Evolutionary conservation across 2,797 vertebrate genomes (phyloP).

Genomic region (Picus viridis): DNA sequence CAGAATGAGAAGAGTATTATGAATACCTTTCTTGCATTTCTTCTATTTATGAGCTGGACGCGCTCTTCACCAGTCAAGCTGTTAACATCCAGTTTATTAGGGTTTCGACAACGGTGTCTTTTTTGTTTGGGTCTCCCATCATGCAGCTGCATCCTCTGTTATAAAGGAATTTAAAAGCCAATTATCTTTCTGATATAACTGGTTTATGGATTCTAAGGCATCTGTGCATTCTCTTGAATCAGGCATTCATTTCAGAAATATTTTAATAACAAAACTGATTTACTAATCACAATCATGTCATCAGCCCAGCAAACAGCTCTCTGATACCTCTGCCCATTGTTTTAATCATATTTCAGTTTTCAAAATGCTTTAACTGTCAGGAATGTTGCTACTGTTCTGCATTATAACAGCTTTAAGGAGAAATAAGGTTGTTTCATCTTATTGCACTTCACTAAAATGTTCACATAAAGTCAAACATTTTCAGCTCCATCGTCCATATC

Average conservation of each 20-base stretch:
- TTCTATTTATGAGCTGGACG: slow-evolving; percentile 97
- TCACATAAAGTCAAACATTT: neutral
- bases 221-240: neutral
- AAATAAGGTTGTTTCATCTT: neutral
- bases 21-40: slow-evolving; percentile 94
- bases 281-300: neutral
- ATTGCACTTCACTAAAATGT: neutral
- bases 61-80: slow-evolving; percentile 97
- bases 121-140: slow-evolving; percentile 97
- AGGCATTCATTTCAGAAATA: neutral
- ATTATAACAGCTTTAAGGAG: neutral
- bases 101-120: slow-evolving; percentile 96
- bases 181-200: neutral
- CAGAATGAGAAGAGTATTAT: neutral
- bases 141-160: slow-evolving; percentile 90
- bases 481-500: neutral
- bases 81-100: slow-evolving; percentile 96
- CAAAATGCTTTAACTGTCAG: neutral
- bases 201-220: neutral
- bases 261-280: neutral
- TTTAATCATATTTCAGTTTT: neutral
- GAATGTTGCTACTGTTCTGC: neutral
- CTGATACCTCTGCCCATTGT: neutral
- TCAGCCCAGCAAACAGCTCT: neutral
- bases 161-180: neutral